phyloP scores from a whole-genome alignment of 1,140 invertebrate species.

The Agrypnia vestita region DNA sequence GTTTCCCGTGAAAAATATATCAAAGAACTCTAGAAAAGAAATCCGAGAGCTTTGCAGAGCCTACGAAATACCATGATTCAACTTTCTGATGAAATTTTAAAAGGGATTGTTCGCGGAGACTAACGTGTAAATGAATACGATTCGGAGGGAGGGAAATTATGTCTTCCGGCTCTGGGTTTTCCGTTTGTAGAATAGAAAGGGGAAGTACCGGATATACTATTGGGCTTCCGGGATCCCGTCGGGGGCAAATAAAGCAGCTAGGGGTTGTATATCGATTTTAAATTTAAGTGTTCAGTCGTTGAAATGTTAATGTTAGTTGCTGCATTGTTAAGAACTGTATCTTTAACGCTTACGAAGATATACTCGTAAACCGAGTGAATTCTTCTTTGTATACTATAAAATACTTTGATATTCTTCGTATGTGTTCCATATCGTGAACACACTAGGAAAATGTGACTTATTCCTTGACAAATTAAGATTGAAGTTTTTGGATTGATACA shows the following conservation, averaged over 20 bases:
- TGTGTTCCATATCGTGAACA: too few species aligned
- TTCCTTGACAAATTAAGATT: too few species aligned
- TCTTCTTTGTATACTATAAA: too few species aligned
- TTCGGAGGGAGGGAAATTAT: conserved; percentile 38
- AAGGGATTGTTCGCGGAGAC: conserved; percentile 26
- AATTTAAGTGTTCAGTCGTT: conserved; percentile 22
- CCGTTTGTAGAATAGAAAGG: conserved; percentile 19
- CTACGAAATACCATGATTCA: neutral
- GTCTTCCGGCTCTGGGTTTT: conserved; percentile 28
- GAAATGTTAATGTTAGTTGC: neutral
- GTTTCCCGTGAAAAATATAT: conserved; percentile 34
- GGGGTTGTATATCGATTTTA: conserved; percentile 11
- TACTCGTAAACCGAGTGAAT: too few species aligned
- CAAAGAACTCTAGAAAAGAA: neutral
- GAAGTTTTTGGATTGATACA: too few species aligned
- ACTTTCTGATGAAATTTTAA: conserved; percentile 24
- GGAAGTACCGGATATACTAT: conserved; percentile 43
- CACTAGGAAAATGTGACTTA: too few species aligned
- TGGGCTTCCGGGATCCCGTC: conserved; percentile 18
- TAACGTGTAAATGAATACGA: conserved; percentile 42
- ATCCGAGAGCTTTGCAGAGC: neutral
- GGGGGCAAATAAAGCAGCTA: conserved; percentile 26
- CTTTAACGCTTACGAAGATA: too few species aligned
- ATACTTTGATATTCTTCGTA: too few species aligned
- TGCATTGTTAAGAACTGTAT: too few species aligned